Conservation (phyloP, 2,113 vertebrate genomes). For the Chrysemys picta region DNA sequence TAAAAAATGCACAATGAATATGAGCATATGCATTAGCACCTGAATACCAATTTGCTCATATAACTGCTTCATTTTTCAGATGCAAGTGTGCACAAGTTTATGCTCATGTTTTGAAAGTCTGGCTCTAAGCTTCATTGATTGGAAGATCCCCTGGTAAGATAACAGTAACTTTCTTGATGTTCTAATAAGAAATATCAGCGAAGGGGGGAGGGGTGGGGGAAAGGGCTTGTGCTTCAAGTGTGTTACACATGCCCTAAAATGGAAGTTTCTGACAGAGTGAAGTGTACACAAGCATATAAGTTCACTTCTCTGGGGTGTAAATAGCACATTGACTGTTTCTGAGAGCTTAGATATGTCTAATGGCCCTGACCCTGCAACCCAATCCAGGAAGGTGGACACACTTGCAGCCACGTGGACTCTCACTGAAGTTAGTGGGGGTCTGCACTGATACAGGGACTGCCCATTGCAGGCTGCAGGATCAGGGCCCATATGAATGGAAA, state of each 20-base stretch:
- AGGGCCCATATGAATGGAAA: background rate
- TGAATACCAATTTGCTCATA: background rate
- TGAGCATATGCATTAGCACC: background rate
- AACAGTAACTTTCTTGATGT: too few relatives aligned
- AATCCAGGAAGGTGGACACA: background rate
- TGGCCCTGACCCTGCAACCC: background rate
- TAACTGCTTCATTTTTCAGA: background rate
- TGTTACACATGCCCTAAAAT: background rate
- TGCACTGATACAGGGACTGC: background rate
- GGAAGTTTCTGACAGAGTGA: background rate
- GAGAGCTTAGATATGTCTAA: background rate
- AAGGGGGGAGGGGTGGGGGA: too few relatives aligned
- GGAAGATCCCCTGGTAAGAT: background rate
- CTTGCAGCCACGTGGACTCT: background rate
- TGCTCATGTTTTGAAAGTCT: background rate
- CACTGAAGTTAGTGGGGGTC: background rate
- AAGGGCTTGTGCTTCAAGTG: background rate
- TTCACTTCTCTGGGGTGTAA: background rate
- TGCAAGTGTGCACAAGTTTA: background rate
- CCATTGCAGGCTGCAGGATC: background rate
- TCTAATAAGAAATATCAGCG: background rate
- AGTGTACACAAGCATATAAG: background rate
- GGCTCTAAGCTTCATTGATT: background rate
- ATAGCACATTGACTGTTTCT: background rate
- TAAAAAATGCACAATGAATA: background rate